A percentile compares a stretch with the other conserved stretches of the same genome.
Conservation (phyloP, 2,113 vertebrate species). For the Phylloscopus whistleri region DNA sequence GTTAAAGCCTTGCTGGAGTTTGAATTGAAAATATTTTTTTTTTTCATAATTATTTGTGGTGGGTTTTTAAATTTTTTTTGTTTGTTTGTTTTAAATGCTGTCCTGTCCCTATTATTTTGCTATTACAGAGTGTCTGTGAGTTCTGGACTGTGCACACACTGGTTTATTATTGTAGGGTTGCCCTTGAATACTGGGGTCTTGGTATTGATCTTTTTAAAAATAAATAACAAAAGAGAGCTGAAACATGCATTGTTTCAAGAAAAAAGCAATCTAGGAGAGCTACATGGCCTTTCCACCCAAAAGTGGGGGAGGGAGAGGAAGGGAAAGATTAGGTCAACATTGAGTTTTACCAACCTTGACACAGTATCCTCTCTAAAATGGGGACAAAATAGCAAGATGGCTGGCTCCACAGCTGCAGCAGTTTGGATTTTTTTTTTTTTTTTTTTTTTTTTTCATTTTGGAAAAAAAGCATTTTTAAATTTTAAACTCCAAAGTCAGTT, state of each 20-base stretch:
- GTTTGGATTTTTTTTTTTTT: background rate
- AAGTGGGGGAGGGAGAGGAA: slow-evolving; percentile 51
- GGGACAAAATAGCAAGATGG: slow-evolving; percentile 75
- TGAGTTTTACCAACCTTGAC: slow-evolving; percentile 70
- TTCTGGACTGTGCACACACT: slow-evolving; percentile 41
- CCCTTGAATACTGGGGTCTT: slow-evolving; percentile 67
- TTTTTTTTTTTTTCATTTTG: background rate
- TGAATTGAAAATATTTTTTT: slow-evolving; percentile 47
- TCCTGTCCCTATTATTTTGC: background rate
- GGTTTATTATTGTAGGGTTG: slow-evolving; percentile 70
- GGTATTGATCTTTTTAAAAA: slow-evolving; percentile 66
- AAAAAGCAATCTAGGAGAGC: slow-evolving; percentile 53
- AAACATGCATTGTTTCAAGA: slow-evolving; percentile 33
- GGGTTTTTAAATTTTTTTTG: background rate
- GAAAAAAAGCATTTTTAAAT: slow-evolving; percentile 35
- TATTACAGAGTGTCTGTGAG: slow-evolving; percentile 31
- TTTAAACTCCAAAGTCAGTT: slow-evolving; percentile 18
- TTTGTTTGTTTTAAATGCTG: background rate
- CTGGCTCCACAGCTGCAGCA: slow-evolving; percentile 72
- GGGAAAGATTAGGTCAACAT: slow-evolving; percentile 64
- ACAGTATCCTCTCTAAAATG: slow-evolving; percentile 71
- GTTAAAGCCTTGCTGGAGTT: slow-evolving; percentile 27
- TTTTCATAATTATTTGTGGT: background rate
- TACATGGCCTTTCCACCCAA: slow-evolving; percentile 49
- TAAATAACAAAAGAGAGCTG: slow-evolving; percentile 63